Base-by-base conservation (phyloP, 2,113 vertebrate species). In the Cromileptes altivelis region DNA sequence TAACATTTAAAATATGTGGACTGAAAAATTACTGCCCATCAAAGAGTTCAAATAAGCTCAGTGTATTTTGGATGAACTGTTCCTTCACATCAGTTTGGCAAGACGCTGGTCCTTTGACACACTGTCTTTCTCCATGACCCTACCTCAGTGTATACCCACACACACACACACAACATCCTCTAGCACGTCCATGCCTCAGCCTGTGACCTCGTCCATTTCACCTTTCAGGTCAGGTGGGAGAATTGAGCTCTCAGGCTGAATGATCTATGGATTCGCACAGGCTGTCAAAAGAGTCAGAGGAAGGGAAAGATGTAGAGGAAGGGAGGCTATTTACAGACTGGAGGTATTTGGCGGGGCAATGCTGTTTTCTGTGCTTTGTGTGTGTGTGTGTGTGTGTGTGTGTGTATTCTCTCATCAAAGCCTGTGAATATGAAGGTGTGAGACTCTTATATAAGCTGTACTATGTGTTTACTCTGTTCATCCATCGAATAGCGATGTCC, bases 401-500 rank as follows among this genome's bases (percentile, higher is more conserved):
- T 40, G 63, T 58, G 81, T 52, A 75, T 77, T 69, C 2, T 71
- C 75, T 83, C 19, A 12, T 65, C 64, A 64, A 81, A 85, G 83
- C 70, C 40, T 77, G 69, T 82, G 72, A 84, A 75, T 84, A 62
- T 90, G 49, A 78, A 91, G 76, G 84, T 86, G 73, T 86, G 86
- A 76, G 77, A 64, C 50, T 5, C 67, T 83, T 88, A 85, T 63
- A 82, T 87, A 89, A 90, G 89, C 86, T 80, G 30, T 62, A 79
- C 65, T 18, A 60, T 84, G 64, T 89, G 90, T 93, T 92, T 89
- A 77, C 78, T 89, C 73, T 67, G 85, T 86, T 81, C 68, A 81
- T 78, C 74, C 72, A 61, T 55, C 70, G 60, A 80, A 65, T 61
- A 23, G 64, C 8, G 27, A 76, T 53, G 78, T 75, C 71, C 25